Evolutionary conservation across 2,797 vertebrate species (phyloP), one percentile per base, ranked within the genome.

Genomic region (Myoxocephalus aenaeus): DNA sequence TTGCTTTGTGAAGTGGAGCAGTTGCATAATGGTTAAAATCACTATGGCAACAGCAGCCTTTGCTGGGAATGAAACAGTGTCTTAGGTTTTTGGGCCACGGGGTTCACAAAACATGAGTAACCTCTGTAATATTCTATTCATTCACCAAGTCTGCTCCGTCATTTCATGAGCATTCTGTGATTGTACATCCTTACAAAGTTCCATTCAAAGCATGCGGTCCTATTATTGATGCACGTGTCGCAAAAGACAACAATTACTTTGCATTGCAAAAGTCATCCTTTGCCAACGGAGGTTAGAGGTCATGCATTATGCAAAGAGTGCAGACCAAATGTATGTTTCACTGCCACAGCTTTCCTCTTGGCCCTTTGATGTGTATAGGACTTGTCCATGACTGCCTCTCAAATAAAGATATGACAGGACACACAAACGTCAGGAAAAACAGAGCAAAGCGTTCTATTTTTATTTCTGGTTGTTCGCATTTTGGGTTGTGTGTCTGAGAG

Each of bases 1-100:
- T 46, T 27, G 68, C 86, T 85, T 82, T 82, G 51, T 79, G 78
- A 94, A 90, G 82, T 86, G 67, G 92, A 90, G 75, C 88, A 86
- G 87, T 95, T 94, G 86, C 81, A 67, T 94, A 95, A 94, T 80
- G 17, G 78, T 81, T 86, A 64, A 86, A 77, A 87, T 93, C 86
- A 62, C 92, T 79, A 93, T 93, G 90, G 90, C 89, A 93, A 93
- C 92, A 82, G 80, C 70, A 87, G 79, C 84, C 68, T 79, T 82
- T 46, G 18, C 70, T 14, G 18, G 72, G 65, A 77, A 77, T 53
- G 44, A 85, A 86, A 87, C 50, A 36, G 82, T 85, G 82, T 76
- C 65, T 40, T 50, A 25, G 38, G 11, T 59, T 79, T 82, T 69
- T 11, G 40, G 72, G 70, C 40, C 44, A 65, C n/a, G 18, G 2